Evolutionary conservation across 1,140 invertebrate genomes (phyloP).

Genomic region (Ostrea edulis): DNA sequence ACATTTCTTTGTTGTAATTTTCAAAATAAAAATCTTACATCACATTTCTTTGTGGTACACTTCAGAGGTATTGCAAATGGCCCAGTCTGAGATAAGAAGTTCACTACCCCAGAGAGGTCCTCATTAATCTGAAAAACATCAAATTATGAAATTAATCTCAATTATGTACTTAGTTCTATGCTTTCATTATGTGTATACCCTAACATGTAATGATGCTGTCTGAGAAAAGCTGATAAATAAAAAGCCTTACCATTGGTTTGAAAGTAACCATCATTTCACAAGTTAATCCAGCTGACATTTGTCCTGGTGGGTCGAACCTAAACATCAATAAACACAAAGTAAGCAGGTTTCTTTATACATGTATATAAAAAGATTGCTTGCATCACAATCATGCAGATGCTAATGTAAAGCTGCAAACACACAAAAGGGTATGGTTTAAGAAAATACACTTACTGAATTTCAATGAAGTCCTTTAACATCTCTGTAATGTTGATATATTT

Average conservation of each 20-base stretch:
- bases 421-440: neutral
- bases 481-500: constrained; percentile 77
- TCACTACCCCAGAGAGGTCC: constrained; percentile 77
- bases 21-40: constrained; percentile 69
- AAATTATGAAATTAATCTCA: neutral
- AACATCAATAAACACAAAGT: constrained; percentile 46
- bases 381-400: neutral
- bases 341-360: neutral
- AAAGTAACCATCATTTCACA: constrained; percentile 79
- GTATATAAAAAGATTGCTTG: neutral
- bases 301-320: constrained; percentile 79
- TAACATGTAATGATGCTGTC: neutral
- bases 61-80: constrained; percentile 77
- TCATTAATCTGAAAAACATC: constrained; percentile 77
- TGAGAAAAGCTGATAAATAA: neutral
- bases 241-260: constrained; percentile 76
- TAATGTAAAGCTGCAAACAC: neutral
- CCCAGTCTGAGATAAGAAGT: constrained; percentile 78
- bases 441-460: constrained; percentile 73
- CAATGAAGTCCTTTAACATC: constrained; percentile 78
- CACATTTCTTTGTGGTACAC: constrained; percentile 79
- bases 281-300: constrained; percentile 79
- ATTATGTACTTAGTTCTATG: neutral
- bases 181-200: neutral
- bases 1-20: neutral